phyloP scores from a whole-genome alignment of 1,140 invertebrate genomes.

The Belonocnema kinseyi region DNA sequence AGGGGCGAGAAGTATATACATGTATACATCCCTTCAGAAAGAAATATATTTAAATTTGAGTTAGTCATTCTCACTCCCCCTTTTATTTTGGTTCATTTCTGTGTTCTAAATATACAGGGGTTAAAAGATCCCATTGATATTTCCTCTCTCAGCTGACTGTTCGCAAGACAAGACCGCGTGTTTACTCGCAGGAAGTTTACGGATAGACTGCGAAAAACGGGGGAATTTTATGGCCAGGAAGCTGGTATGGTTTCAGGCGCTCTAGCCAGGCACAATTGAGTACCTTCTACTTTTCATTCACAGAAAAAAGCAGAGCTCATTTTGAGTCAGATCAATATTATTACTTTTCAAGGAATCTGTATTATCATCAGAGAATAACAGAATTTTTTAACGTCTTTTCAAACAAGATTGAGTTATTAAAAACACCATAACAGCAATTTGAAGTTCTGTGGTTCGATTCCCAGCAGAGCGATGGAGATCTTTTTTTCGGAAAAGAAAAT shows the following conservation, averaged over 20 bases:
- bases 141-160: slow-evolving; percentile 20
- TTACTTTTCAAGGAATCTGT: too few species aligned
- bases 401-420: too few species aligned
- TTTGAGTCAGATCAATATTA: too few species aligned
- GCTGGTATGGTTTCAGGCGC: background rate
- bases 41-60: background rate
- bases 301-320: too few species aligned
- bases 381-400: too few species aligned
- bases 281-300: background rate
- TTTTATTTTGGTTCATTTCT: background rate
- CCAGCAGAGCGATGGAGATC: too few species aligned
- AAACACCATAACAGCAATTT: too few species aligned
- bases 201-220: background rate
- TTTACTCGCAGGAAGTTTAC: slow-evolving; percentile 26
- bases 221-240: background rate
- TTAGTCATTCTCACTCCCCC: slow-evolving; percentile 17
- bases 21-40: background rate
- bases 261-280: background rate
- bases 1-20: slow-evolving; percentile 3
- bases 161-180: background rate
- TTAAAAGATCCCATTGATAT: slow-evolving; percentile 25
- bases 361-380: too few species aligned
- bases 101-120: slow-evolving; percentile 27
- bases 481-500: too few species aligned
- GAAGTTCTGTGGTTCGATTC: too few species aligned